Percentiles rank a stretch among this genome's conserved stretches.
Conservation (phyloP, 92 coral and sea anemone genomes). For the Phenganax marumi region DNA sequence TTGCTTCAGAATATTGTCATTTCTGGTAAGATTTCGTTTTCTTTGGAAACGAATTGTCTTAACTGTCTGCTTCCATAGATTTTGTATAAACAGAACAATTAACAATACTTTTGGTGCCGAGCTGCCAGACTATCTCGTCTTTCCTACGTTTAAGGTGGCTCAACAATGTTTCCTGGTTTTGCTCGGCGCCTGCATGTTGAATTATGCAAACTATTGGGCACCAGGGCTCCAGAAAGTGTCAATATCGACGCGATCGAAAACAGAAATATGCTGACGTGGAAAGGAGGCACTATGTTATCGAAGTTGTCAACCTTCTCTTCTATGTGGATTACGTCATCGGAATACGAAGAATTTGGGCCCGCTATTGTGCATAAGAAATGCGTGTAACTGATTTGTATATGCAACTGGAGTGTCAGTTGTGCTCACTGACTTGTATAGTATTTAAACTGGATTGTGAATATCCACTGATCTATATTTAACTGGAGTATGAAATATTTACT, state of each 20-base stretch:
- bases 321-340: conserved; percentile 82
- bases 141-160: conserved; percentile 64
- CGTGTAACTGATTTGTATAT: conserved; percentile 46
- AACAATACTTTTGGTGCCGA: neutral
- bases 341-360: conserved; percentile 94
- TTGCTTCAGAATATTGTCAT: conserved; percentile 70
- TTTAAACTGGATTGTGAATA: neutral
- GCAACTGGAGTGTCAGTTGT: neutral
- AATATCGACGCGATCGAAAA: conserved; percentile 72
- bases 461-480: neutral
- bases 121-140: neutral
- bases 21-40: conserved; percentile 63
- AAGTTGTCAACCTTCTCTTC: conserved; percentile 75
- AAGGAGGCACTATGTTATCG: conserved; percentile 87
- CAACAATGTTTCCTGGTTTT: conserved; percentile 85
- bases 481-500: too few species aligned
- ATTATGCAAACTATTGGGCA: conserved; percentile 66
- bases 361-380: conserved; percentile 89
- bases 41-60: neutral
- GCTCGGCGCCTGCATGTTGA: conserved; percentile 79
- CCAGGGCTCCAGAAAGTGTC: conserved; percentile 71
- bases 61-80: too few species aligned
- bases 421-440: neutral
- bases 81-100: too few species aligned
- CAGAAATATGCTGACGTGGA: conserved; percentile 84